Percentiles rank a stretch among this genome's conserved stretches.
Conservation (phyloP, 92 coral and sea anemone genomes). For the Umimayanthus chanpuru region DNA sequence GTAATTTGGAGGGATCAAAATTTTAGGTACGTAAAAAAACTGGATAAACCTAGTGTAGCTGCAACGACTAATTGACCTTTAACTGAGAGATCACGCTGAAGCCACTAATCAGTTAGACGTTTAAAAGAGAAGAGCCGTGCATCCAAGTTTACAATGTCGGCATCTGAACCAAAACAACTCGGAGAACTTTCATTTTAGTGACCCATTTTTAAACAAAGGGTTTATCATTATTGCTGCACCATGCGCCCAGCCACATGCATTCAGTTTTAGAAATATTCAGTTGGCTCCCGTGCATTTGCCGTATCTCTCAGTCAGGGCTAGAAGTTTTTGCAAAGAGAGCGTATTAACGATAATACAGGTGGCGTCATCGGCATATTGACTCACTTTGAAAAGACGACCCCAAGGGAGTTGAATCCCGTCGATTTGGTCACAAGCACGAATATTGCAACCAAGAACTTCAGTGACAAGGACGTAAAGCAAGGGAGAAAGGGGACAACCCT, state of each 20-base stretch:
- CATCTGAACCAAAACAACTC: neutral
- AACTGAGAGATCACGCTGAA: neutral
- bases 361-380: neutral
- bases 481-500: conserved; percentile 9
- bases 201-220: neutral
- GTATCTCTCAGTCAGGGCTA: neutral
- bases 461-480: neutral
- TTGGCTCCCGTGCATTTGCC: neutral
- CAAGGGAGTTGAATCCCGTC: neutral
- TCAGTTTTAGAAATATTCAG: neutral
- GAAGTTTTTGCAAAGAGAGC: neutral
- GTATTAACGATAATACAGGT: neutral
- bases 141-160: neutral
- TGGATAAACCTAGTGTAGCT: neutral
- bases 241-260: neutral
- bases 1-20: neutral
- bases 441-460: conserved; percentile 1
- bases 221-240: neutral
- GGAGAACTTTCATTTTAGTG: neutral
- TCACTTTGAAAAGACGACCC: neutral
- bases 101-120: neutral
- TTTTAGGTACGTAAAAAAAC: neutral
- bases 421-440: neutral
- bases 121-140: neutral
- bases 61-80: neutral